Percentiles rank a stretch among this genome's conserved stretches.
These are phyloP conservation scores for Rhizoglyphus robini DNA, from an alignment of 1,140 invertebrate genomes.

Conservation along the genomic window DNA sequence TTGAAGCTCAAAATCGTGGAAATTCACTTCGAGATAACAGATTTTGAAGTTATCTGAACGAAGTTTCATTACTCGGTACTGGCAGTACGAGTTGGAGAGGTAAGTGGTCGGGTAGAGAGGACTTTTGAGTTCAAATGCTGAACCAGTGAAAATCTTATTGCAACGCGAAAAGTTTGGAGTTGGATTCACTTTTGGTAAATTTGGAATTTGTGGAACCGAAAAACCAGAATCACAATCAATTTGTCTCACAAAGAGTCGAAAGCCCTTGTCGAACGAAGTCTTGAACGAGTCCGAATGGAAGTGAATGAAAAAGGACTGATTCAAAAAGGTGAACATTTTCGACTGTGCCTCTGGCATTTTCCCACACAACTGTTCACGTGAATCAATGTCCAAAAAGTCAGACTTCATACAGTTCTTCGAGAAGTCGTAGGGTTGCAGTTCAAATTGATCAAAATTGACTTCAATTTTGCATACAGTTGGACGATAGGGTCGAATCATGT, in stretches of 20 bases:
- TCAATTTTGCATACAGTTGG: constrained; percentile 26
- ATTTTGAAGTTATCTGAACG: constrained; percentile 9
- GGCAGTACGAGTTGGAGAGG: constrained; percentile 23
- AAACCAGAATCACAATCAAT: constrained; percentile 19
- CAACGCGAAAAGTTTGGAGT: neutral
- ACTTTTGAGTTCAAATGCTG: constrained; percentile 22
- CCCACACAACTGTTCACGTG: constrained; percentile 24
- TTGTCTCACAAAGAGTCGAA: constrained; percentile 17
- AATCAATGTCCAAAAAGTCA: constrained; percentile 27
- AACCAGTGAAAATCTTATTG: constrained; percentile 3
- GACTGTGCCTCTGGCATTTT: neutral
- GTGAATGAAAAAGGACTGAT: constrained; percentile 19
- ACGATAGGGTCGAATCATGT: constrained; percentile 15
- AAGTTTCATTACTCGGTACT: constrained; percentile 17
- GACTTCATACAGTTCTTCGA: constrained; percentile 14
- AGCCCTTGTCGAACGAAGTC: constrained; percentile 15
- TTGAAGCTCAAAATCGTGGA: constrained; percentile 25
- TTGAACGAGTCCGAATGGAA: constrained; percentile 17
- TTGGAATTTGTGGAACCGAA: neutral
- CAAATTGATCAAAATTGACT: constrained; percentile 25
- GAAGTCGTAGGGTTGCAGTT: constrained; percentile 22
- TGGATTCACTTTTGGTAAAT: neutral
- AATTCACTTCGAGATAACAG: constrained; percentile 26
- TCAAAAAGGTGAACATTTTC: constrained; percentile 9
- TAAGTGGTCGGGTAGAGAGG: constrained; percentile 26